Base-by-base conservation (phyloP, 2,888 invertebrate genomes). In the Macaria liturata region DNA sequence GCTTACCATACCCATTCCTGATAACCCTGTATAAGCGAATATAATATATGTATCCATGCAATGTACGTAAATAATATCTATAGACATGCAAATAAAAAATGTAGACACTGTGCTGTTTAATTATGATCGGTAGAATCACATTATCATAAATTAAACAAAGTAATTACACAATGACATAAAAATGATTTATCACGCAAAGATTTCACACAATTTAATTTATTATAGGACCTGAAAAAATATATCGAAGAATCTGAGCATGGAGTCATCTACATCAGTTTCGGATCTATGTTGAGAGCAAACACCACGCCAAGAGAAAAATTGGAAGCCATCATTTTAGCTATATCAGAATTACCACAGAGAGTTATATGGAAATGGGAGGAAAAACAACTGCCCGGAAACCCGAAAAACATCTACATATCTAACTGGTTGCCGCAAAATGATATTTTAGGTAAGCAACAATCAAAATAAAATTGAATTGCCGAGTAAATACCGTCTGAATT, bases 291-390 rank as follows among this genome's bases (percentile, higher is more conserved):
- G 55, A 94, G 93, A 71, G 89, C 94, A 1, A 89, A 94, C 0
- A 93, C 94, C 0, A 92, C 95, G 65, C 93, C 95, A 0, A 80
- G 81, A 51, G 89, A 94, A 1, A 95, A 94, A 68, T 72, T 94
- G 47, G 74, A 90, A 3, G 90, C 87, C n/a, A 94, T 97, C 57
- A 65, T 95, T 4, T 86, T 81, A 3, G 95, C 94, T 1, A 84
- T 97, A 55, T 81, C 92, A 0, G 86, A 93, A 61, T 81, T 96
- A 32, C 93, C 95, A 1, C 93, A 95, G 68, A 93, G 94, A 65
- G 92, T 96, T 3, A 80, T 97, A 34, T 96, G 96, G 96, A 96
- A 96, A 84, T 95, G 94, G 94, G 95, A 96, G 71, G 89, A 91
- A 50, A 94, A 94, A 6, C 81, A 88, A 5, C 78, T 94, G 69